Base-by-base conservation (phyloP, 2,797 vertebrate species). In the Stomatorhinus walkeri region DNA sequence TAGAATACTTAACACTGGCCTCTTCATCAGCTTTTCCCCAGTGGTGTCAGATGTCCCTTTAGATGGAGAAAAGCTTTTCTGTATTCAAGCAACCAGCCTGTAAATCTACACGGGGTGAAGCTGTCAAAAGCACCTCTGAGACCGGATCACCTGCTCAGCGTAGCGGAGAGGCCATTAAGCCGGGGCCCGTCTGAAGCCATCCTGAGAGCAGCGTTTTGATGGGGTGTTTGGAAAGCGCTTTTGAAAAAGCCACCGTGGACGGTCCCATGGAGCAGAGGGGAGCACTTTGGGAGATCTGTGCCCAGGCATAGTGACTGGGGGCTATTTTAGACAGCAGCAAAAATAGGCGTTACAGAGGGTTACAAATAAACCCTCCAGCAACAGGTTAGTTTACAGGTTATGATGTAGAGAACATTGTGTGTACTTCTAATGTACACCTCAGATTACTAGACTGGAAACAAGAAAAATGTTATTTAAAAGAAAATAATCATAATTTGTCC, bases 301-400 rank as follows among this genome's bases (percentile, higher is more conserved):
- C 5, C 16, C 54, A 3, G 61, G 28, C 43, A 22, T 40, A 43
- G 12, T 40, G 72, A 49, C 84, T 24, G 7, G 16, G 48, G 88
- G 88, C 88, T 87, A 89, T 89, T 90, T 90, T 89, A 89, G 88
- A 85, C 59, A 32, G 85, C 51, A 24, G 28, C 88, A 49, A 81
- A 90, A 90, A 90, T 89, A 89, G 88, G 86, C 32, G 88, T 46
- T 76, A 79, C 87, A 89, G 40, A 51, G 24, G 79, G 51, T 86
- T 54, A 64, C 49, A 72, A 84, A 87, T 19, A 54, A 64, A 19
- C 43, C n/a, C 61, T 16, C 40, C 28, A 56, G 83, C 48, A 3
- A 68, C 14, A 36, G 43, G 43, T 51, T 76, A 19, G 43, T 28
- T 48, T 51, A 28, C 64, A 61, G 40, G 32, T 72, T 32, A 72